Base-by-base conservation (phyloP, 2,797 vertebrate species). In the Pteronotus mesoamericanus region DNA sequence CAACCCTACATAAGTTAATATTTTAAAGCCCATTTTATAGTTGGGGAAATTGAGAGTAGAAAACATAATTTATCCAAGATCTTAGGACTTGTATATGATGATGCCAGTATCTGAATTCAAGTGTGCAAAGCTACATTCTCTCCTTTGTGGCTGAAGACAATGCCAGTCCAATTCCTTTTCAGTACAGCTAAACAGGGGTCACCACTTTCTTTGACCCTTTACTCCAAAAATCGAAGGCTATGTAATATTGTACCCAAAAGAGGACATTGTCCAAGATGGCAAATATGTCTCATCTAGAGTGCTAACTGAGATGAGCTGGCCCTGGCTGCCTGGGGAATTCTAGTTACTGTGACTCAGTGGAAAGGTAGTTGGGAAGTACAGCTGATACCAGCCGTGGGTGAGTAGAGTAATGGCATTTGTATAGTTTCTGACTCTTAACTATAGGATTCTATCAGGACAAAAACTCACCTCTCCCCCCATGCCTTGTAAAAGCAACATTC, bases 11-110 rank as follows among this genome's bases (percentile, higher is more conserved):
- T 34, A 59, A 61, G 37, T 22, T 32, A 57, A 55, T 37, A 88
- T 55, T 80, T 82, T 46, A 80, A 96, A 94, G 78, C n/a, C 32
- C 69, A 55, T 80, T 94, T 94, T 66, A 95, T 51, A 86, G 71
- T 39, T 74, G 64, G 53, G 34, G 61, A 88, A 96, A 85, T 22
- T 59, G 57, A 93, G 96, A 59, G 22, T 93, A 5, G 37, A 87
- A 94, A 86, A 92, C 18, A 72, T 85, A 89, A 48, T 44, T 39
- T 87, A 74, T 68, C n/a, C n/a, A 92, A 48, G 93, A 59, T 66
- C 57, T 48, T 22, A 39, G 51, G 21, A 22, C 44, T 75, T 69
- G 18, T 48, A 29, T 32, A 22, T 18, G n/a, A 71, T 37, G 34
- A 68, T 84, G 32, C 6, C 69, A 79, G 66, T 71, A 85, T 46